Percentiles rank a stretch among this genome's conserved stretches.
Conservation (phyloP, 2,113 vertebrate species). For the Hystrix cristata region DNA sequence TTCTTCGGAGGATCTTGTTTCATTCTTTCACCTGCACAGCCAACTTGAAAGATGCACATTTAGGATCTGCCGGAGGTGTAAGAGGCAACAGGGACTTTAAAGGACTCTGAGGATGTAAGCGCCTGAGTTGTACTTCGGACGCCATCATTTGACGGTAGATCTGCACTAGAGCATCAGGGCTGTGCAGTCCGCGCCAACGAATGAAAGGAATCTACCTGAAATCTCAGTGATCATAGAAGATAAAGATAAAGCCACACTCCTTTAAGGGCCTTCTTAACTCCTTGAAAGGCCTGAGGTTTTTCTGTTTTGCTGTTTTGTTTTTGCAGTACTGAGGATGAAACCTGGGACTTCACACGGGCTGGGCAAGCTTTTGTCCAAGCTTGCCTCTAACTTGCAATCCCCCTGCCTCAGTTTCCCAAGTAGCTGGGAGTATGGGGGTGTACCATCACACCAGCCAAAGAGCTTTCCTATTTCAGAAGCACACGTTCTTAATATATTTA, state of each 20-base stretch:
- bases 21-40: background rate
- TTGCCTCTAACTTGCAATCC: background rate
- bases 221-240: background rate
- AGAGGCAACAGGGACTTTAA: background rate
- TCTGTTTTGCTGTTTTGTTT: background rate
- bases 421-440: background rate
- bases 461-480: background rate
- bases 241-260: background rate
- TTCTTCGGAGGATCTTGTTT: slow-evolving; percentile 8
- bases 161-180: background rate
- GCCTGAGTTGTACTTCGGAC: background rate
- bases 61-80: background rate
- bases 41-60: background rate
- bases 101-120: background rate
- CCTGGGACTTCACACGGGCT: background rate
- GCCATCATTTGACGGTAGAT: background rate
- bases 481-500: background rate
- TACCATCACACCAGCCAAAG: background rate
- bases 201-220: background rate
- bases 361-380: background rate
- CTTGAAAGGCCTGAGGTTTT: background rate
- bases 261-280: background rate
- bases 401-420: background rate
- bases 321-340: background rate
- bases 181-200: background rate